A percentile compares a stretch with the other conserved stretches of the same genome.
Evolutionary conservation across 2,888 invertebrate species (phyloP).

Genomic region (Coelopa pilipes): DNA sequence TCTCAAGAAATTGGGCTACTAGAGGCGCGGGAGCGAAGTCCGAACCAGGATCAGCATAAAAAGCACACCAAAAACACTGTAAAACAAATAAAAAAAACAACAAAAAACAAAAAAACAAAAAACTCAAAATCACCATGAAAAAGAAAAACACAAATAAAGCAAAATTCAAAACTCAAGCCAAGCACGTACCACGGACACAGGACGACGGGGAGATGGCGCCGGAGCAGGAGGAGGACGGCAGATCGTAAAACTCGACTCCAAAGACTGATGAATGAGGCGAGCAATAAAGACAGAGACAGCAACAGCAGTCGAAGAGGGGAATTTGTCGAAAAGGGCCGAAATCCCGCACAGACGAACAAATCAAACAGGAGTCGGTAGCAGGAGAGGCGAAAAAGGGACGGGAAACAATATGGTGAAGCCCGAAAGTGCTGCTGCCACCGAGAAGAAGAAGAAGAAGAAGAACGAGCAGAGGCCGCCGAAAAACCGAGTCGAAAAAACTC

Average conservation of each 20-base stretch:
- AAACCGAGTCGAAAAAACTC: too few relatives aligned
- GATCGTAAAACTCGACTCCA: constrained; percentile 22
- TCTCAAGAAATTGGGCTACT: constrained; percentile 80
- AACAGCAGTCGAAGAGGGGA: neutral
- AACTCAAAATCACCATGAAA: constrained; percentile 18
- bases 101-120: constrained; percentile 27
- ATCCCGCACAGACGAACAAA: neutral
- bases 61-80: neutral
- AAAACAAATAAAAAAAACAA: constrained; percentile 1
- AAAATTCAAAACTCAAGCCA: neutral
- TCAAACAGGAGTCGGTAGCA: neutral
- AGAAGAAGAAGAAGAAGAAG: neutral
- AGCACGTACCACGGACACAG: neutral
- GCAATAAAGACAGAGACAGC: neutral
- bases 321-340: neutral
- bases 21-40: constrained; percentile 41
- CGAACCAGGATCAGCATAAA: neutral
- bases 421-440: neutral
- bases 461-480: neutral
- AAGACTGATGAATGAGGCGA: constrained; percentile 29
- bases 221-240: constrained; percentile 8
- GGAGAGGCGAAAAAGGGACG: neutral
- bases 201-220: neutral
- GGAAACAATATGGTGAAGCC: neutral
- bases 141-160: neutral